phyloP scores from a whole-genome alignment of 2,113 vertebrate species.

The Mormyrus iriodes region DNA sequence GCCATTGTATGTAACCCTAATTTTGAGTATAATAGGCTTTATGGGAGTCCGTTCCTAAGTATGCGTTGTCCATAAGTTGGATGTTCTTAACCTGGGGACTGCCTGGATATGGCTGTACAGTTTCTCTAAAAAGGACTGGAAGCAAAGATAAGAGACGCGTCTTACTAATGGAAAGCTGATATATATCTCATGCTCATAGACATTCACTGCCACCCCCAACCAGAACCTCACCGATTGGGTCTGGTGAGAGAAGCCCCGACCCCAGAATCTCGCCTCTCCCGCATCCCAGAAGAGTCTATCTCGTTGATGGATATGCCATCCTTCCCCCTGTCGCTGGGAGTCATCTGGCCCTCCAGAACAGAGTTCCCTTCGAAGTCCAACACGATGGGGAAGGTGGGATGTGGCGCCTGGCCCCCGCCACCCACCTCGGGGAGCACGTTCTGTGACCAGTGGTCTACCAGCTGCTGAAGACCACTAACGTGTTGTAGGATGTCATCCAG shows the following conservation, averaged over 20 bases:
- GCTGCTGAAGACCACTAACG: slow-evolving; percentile 82
- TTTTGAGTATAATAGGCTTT: neutral
- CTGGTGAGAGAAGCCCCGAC: slow-evolving; percentile 90
- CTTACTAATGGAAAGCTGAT: neutral
- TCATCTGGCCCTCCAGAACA: slow-evolving; percentile 74
- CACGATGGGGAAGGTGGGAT: slow-evolving; percentile 70
- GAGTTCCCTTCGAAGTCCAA: slow-evolving; percentile 87
- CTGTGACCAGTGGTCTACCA: slow-evolving; percentile 88
- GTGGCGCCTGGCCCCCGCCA: slow-evolving; percentile 48
- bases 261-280: slow-evolving; percentile 90
- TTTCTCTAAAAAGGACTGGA: neutral
- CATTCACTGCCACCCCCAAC: neutral
- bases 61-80: neutral
- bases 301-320: slow-evolving; percentile 80
- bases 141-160: neutral
- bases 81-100: neutral
- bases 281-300: slow-evolving; percentile 66
- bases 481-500: slow-evolving; percentile 90
- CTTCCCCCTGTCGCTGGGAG: slow-evolving; percentile 75
- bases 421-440: slow-evolving; percentile 65
- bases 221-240: slow-evolving; percentile 74
- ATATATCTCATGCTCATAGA: neutral
- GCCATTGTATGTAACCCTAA: neutral
- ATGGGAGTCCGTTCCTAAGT: neutral
- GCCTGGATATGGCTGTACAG: neutral